These are phyloP conservation scores for Cherax destructor DNA, from an alignment of 1,140 invertebrate genomes.

Conservation along the genomic window DNA sequence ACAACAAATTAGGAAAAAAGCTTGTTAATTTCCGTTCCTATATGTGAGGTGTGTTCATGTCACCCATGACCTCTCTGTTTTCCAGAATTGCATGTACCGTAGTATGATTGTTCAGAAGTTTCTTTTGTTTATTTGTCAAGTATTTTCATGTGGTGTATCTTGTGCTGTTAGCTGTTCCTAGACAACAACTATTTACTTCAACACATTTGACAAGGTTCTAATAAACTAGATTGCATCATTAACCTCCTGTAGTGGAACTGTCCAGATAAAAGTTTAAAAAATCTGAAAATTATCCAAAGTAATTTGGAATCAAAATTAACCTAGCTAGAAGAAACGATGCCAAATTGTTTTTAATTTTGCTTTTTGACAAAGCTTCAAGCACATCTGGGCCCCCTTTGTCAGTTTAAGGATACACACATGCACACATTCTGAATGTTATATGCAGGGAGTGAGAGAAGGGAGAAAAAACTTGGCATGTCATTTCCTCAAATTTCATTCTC, in stretches of 20 bases:
- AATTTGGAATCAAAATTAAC: not conserved
- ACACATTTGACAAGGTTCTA: not conserved
- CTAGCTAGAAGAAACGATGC: not conserved
- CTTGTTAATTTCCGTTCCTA: slow-evolving; percentile 63
- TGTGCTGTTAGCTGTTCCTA: slow-evolving; percentile 64
- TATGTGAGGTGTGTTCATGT: slow-evolving; percentile 64
- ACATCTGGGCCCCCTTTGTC: not conserved
- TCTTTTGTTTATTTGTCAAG: slow-evolving; percentile 62
- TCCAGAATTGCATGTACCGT: slow-evolving; percentile 58
- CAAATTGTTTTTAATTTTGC: not conserved
- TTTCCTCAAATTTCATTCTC: no score
- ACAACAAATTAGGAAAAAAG: slow-evolving; percentile 54
- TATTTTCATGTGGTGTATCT: slow-evolving; percentile 68
- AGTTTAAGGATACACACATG: not conserved
- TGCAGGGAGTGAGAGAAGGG: no score
- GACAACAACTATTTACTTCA: not conserved
- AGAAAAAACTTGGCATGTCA: no score
- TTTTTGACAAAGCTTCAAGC: not conserved
- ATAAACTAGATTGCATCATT: not conserved
- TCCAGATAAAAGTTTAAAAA: not conserved
- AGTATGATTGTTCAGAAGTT: slow-evolving; percentile 54
- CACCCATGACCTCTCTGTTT: slow-evolving; percentile 60
- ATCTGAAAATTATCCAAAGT: not conserved
- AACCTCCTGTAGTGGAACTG: not conserved
- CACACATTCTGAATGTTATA: no score